Percentiles rank a stretch among this genome's conserved stretches.
These are phyloP conservation scores for Leucania comma DNA, from an alignment of 2,888 invertebrate genomes.

Conservation along the genomic window DNA sequence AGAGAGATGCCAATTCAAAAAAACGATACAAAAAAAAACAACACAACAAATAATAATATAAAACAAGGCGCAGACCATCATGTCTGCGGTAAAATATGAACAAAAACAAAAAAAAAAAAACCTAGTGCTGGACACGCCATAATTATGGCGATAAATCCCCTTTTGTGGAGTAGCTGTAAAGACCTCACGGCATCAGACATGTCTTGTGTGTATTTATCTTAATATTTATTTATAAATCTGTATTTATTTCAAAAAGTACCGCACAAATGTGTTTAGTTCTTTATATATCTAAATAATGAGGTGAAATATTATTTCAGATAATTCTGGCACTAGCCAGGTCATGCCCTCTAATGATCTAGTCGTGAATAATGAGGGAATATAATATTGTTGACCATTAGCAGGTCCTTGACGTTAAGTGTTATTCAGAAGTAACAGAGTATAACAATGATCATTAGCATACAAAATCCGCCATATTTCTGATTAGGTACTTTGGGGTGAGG, in stretches of 20 bases:
- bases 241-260: background rate
- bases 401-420: background rate
- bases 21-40: no score
- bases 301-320: constrained; percentile 25
- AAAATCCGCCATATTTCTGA: background rate
- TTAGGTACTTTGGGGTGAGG: no score
- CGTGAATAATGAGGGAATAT: constrained; percentile 20
- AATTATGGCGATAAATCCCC: no score
- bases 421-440: background rate
- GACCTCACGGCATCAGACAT: no score
- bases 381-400: background rate
- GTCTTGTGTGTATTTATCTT: no score
- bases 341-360: constrained; percentile 15
- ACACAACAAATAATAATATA: no score
- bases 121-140: no score
- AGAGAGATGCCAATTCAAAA: no score
- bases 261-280: constrained; percentile 6
- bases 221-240: background rate
- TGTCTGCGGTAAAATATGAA: no score
- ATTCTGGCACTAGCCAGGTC: constrained; percentile 1
- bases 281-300: background rate
- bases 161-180: no score
- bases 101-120: no score
- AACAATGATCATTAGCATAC: background rate
- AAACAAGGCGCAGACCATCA: no score